These are phyloP conservation scores for Crepidodera aurea DNA, from an alignment of 2,888 invertebrate genomes.

Conservation along the genomic window DNA sequence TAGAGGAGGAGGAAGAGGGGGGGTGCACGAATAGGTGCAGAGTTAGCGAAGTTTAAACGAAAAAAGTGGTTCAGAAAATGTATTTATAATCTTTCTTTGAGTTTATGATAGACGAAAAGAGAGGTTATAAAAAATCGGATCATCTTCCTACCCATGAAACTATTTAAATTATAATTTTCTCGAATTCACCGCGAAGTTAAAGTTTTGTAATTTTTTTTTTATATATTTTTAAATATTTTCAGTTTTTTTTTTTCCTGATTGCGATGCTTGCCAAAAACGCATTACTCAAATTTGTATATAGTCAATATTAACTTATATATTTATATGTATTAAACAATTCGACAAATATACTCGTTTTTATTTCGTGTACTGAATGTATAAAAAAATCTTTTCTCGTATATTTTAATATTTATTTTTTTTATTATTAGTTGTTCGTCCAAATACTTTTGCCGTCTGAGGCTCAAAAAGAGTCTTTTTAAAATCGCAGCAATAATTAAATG, in stretches of 20 bases:
- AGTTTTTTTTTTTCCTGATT: too few relatives aligned
- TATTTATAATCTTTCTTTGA: neutral
- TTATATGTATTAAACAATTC: slow-evolving; percentile 14
- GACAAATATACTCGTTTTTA: slow-evolving; percentile 21
- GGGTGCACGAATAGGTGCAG: slow-evolving; percentile 31
- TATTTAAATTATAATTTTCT: too few relatives aligned
- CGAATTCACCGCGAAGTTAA: too few relatives aligned
- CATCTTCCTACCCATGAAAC: too few relatives aligned
- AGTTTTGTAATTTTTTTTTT: too few relatives aligned
- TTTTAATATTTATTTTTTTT: slow-evolving; percentile 13
- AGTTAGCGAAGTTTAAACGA: slow-evolving; percentile 45
- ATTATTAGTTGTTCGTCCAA: too few relatives aligned
- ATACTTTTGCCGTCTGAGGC: too few relatives aligned
- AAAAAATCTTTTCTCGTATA: neutral
- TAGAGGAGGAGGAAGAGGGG: slow-evolving; percentile 35
- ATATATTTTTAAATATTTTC: too few relatives aligned
- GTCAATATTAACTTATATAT: slow-evolving; percentile 6
- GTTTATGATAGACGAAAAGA: too few relatives aligned
- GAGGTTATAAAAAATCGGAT: too few relatives aligned
- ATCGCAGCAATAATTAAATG: too few relatives aligned
- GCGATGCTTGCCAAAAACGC: slow-evolving; percentile 26
- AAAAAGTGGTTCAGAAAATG: neutral
- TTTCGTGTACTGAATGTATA: slow-evolving; percentile 19
- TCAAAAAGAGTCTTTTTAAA: too few relatives aligned
- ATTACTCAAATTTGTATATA: slow-evolving; percentile 22